A percentile compares a stretch with the other conserved stretches of the same genome.
Evolutionary conservation across 1,140 invertebrate genomes (phyloP).

Genomic region (Zaprionus ghesquierei): DNA sequence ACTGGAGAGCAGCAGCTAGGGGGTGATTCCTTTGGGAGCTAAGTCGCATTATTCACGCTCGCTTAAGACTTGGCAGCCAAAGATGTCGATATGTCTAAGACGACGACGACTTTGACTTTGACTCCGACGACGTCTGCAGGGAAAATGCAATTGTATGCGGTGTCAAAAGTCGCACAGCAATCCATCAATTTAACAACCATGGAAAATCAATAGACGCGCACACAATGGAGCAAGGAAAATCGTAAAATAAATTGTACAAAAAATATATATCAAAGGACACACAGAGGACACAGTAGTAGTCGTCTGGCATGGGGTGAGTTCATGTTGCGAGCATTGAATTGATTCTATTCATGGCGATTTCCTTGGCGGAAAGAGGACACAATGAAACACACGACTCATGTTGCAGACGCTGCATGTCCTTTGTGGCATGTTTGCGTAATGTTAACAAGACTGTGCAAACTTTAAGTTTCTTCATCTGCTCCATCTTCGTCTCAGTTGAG

Average conservation of each 20-base stretch:
- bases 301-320: constrained; percentile 37
- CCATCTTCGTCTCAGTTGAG: not conserved
- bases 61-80: constrained; percentile 43
- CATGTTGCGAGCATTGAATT: constrained; percentile 34
- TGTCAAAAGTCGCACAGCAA: constrained; percentile 77
- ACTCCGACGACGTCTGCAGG: constrained; percentile 11
- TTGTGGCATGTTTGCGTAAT: constrained; percentile 71
- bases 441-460: constrained; percentile 65
- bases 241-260: constrained; percentile 65
- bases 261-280: constrained; percentile 53
- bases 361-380: constrained; percentile 17
- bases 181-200: constrained; percentile 78
- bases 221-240: constrained; percentile 54
- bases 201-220: constrained; percentile 50
- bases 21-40: constrained; percentile 10
- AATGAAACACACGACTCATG: constrained; percentile 25
- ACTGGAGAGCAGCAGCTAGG: not conserved
- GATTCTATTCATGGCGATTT: constrained; percentile 52
- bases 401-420: constrained; percentile 33
- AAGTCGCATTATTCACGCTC: constrained; percentile 52
- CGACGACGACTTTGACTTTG: constrained; percentile 2
- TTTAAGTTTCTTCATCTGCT: constrained; percentile 38
- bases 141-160: constrained; percentile 61
- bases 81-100: constrained; percentile 35
- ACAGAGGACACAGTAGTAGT: constrained; percentile 57